Evolutionary conservation across 2,797 vertebrate genomes (phyloP), one percentile per base, ranked within the genome.

Genomic region (Tiaroga cobitis): DNA sequence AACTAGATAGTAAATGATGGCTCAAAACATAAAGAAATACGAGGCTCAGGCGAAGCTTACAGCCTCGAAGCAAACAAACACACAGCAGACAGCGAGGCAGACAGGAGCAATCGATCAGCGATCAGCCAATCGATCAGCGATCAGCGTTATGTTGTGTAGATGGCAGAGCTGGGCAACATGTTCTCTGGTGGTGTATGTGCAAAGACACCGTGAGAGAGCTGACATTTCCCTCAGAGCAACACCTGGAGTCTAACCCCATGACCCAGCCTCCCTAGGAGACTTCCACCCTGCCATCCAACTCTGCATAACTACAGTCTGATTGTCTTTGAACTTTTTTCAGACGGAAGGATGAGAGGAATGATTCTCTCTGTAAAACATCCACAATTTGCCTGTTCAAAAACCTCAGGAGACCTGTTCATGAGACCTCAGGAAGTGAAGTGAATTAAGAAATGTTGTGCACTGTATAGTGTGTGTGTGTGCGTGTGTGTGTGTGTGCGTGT

Each of bases 231-330:
- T 91, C 80, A 83, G 90, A 92, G 87, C 89, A 91, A 88, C 89
- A 92, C 89, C 91, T 93, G 92, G 91, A 92, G 90, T 89, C 89
- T 85, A 74, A 86, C 81, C 81, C 70, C 84, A 80, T 68, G 77
- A 87, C 83, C 81, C 63, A 46, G 4, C n/a, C 80, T 74, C 80
- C 54, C 70, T 43, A 39, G 49, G 81, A 81, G 88, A 83, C 83
- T 80, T 87, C 81, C 74, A 56, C 18, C 46, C 49, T 77, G 74
- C 18, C 46, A 69, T 77, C 63, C n/a, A 11, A 59, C 34, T 84
- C 34, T 68, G 74, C 46, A 83, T 68, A 75, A 76, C 43, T 67
- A 76, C 59, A 68, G 32, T 67, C 9, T 65, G 29, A 26, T 29
- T 83, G 32, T 54, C 61, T 68, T 41, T 26, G 10, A 16, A 51